Evolutionary conservation across 1,140 invertebrate species (phyloP), one percentile per base, ranked within the genome.

Genomic region (Mactra quadrangularis): DNA sequence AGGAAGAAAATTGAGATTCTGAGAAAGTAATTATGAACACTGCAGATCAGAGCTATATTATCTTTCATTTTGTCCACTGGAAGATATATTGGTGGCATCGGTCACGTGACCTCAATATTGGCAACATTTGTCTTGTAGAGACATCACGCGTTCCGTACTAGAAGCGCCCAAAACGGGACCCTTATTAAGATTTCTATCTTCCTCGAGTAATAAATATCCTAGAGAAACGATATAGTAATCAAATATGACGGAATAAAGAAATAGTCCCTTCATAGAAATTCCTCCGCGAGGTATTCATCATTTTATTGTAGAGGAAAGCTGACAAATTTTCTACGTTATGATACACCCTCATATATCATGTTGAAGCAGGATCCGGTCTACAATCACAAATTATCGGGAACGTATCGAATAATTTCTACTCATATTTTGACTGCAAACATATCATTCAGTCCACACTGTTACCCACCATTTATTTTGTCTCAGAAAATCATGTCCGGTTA

Each of bases 181-280:
- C 66, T 60, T 60, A 50, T 81, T 57, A 41, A 81, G 77, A 81
- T 81, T 45, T 70, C 35, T 81, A 81, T 81, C 77, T 29, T n/a
- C 38, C 7, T 17, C 27, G 35, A 45, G 45, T 81, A 81, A 81
- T 81, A 81, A 70, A 81, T 81, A 81, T 81, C 62, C 38, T 68
- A 60, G 33, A 35, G 68, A 53, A 70, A 47, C 29, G 52, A 81
- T 62, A 81, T 50, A 68, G 77, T 81, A 81, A 81, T 81, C 77
- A 81, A 81, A 81, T 70, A 70, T 81, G 77, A 81, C 53, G 66
- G 77, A 74, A 66, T 76, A 50, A 71, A 71, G 38, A 45, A 78
- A 78, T 2, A 66, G n/a, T n/a, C 29, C 22, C 45, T 22, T 19
- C n/a, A 38, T 27, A 66, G 6, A 52, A 53, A 53, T 64, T 78